Percentiles rank a stretch among this genome's conserved stretches.
phyloP scores from a whole-genome alignment of 1,140 invertebrate genomes.

The Aphis craccivora region DNA sequence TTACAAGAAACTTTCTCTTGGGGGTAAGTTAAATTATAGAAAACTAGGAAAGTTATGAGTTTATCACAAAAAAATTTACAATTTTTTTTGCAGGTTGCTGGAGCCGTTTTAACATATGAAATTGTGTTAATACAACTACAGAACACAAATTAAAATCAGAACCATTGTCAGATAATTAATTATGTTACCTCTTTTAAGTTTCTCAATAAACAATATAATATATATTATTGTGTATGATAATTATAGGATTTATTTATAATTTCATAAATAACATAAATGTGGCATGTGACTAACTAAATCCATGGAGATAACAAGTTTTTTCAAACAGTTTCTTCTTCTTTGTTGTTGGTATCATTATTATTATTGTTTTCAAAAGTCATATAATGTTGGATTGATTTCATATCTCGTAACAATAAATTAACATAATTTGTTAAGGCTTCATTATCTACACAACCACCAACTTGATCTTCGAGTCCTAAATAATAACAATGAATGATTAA shows the following conservation, averaged over 20 bases:
- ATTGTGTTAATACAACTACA: slow-evolving; percentile 70
- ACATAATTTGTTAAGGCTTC: slow-evolving; percentile 44
- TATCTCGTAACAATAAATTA: slow-evolving; percentile 33
- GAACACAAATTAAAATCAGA: slow-evolving; percentile 57
- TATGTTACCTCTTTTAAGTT: neutral
- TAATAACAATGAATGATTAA: neutral
- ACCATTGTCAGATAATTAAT: neutral
- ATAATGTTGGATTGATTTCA: neutral
- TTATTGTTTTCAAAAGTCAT: slow-evolving; percentile 39
- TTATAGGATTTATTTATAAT: neutral
- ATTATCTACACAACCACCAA: slow-evolving; percentile 38
- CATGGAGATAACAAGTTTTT: neutral
- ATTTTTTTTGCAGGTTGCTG: slow-evolving; percentile 69
- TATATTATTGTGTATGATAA: neutral
- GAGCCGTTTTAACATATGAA: slow-evolving; percentile 77
- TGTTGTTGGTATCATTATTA: neutral
- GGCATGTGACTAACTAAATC: neutral
- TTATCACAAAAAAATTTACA: neutral
- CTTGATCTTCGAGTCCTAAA: slow-evolving; percentile 52
- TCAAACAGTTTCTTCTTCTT: slow-evolving; percentile 15
- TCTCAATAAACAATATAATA: too few relatives aligned
- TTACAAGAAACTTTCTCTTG: slow-evolving; percentile 62
- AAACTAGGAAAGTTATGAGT: neutral
- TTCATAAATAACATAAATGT: neutral
- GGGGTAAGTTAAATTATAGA: slow-evolving; percentile 60